Base-by-base conservation (phyloP, 2,113 vertebrate genomes). In the Perca flavescens region DNA sequence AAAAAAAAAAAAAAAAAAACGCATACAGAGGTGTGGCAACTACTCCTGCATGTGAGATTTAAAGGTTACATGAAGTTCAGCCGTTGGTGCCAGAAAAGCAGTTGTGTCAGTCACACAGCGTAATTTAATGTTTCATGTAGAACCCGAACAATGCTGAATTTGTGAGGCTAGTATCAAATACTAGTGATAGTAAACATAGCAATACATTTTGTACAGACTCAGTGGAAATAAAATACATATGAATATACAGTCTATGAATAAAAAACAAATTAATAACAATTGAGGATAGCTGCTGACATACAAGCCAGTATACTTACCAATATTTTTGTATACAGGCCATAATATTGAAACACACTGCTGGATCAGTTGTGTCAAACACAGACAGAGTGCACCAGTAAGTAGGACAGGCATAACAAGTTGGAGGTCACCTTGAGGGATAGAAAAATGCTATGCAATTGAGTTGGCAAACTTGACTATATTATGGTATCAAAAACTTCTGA, bases 381-480 rank as follows among this genome's bases (percentile, higher is more conserved):
- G 1, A 62, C 13, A 52, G 5, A 21, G 43, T 14, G 14, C n/a
- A 2, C 9, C 3, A n/a, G 47, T 22, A 43, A 11, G 7, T 46
- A 47, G 17, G n/a, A 57, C 1, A 0, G 2, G 3, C 46, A 21
- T 52, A 2, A 65, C 68, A 61, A 64, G 71, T 77, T 69, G 80
- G 68, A 71, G 80, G 80, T 86, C 58, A 89, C 77, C 84, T 80
- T 89, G 69, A 81, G 49, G 50, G 25, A 50, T 2, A 61, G 36
- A 49, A 28, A 64, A 60, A 28, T 47, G 1, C 1, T 47, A 14
- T 43, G 52, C 52, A 56, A 46, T 25, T n/a, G 4, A 25, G n/a
- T 2, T 46, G 8, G 3, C 4, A 34, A 34, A 57, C 5, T 2
- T 62, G 12, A 47, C 9, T 25, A 56, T 17, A 25, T 2, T 0